Base-by-base conservation (phyloP, 2,888 invertebrate genomes). In the Eristalinus aeneus region DNA sequence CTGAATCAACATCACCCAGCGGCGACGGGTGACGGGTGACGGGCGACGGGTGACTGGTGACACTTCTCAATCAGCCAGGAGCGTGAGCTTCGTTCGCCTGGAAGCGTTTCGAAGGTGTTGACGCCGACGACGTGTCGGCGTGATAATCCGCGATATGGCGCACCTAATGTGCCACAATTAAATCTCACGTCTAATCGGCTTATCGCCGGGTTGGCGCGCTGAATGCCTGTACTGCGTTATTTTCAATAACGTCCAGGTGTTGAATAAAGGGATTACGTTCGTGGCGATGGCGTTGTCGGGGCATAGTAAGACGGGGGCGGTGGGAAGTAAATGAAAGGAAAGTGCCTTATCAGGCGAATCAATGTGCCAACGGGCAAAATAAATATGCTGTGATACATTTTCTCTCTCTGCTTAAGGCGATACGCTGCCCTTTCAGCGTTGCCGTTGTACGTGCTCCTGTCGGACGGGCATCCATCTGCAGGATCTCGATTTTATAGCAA, bases 231-330 rank as follows among this genome's bases (percentile, higher is more conserved):
- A 34, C 20, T 74, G 63, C 54, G 71, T 71, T 56, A 64, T 77
- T 77, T 77, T 69, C 64, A 78, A 78, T 78, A 78, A 58, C 71
- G 65, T 71, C 65, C 71, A 78, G 71, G 71, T 78, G 78, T 78
- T 78, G 71, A 71, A 39, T 63, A 12, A 53, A 58, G 46, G 58
- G 72, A 65, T 78, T 72, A 39, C 27, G 27, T 27, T 27, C 27
- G 27, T 27, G 27, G 27, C 5, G 27, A 5, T 10, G 16, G 31
- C 23, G 34, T n/a, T 68, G 56, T 46, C 46, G 23, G 27, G 12
- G 9, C 32, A 23, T 20, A 32, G 46, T 58, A n/a, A 32, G 22
- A 46, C 36, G 22, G 60, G 36, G 34, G 22, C 39, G 39, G 39
- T 39, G 2, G 12, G 22, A 22, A 22, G 22, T 20, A 22, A n/a